Evolutionary conservation across 2,113 vertebrate species (phyloP).

Genomic region (Scalopus aquaticus): DNA sequence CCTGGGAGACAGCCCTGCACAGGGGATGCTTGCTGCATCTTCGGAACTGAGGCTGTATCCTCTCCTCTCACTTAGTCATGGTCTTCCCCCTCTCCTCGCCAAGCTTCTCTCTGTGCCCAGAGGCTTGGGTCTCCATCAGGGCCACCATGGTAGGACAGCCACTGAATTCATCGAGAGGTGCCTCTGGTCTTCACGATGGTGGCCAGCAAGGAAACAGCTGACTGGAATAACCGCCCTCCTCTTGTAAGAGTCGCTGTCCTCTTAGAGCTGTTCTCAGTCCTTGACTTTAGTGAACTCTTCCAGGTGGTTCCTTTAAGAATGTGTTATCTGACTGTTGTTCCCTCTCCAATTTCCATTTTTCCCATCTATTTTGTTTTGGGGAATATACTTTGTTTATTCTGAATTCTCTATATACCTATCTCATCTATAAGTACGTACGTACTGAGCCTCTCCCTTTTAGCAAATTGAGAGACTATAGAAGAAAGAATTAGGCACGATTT

Average conservation of each 20-base stretch:
- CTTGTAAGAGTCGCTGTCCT: not conserved
- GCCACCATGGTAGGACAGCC: not conserved
- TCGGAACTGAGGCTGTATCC: not conserved
- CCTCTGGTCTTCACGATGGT: not conserved
- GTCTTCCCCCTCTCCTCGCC: not conserved
- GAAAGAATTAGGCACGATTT: not conserved
- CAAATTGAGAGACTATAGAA: not conserved
- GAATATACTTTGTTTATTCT: not conserved
- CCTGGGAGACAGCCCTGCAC: not conserved
- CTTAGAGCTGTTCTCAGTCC: rapidly evolving
- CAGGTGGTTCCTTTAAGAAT: not conserved
- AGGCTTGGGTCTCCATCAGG: not conserved
- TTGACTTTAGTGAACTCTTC: not conserved
- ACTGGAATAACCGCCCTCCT: not conserved
- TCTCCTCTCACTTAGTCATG: not conserved
- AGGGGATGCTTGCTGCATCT: rapidly evolving
- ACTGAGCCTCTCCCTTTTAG: not conserved
- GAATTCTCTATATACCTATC: not conserved
- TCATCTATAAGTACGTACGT: not conserved
- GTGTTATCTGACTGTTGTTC: not conserved
- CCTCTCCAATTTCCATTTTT: not conserved
- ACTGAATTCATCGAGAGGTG: not conserved
- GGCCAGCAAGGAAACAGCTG: not conserved
- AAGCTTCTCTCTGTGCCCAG: not conserved
- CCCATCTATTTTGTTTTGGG: not conserved